Evolutionary conservation across 2,888 invertebrate species (phyloP).

Genomic region (Pycnomerus fuliginosus): DNA sequence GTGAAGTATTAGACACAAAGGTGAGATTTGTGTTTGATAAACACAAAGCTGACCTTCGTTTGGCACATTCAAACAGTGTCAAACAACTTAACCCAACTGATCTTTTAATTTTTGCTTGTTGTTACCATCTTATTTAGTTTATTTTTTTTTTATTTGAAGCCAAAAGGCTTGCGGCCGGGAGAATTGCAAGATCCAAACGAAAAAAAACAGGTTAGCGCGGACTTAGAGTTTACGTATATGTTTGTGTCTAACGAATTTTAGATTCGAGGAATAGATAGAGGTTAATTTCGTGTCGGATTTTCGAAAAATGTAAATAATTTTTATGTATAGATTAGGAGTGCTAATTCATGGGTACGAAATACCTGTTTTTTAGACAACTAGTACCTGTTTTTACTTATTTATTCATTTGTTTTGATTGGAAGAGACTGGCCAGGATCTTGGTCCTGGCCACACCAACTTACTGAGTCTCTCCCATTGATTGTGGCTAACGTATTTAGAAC

Average conservation of each 20-base stretch:
- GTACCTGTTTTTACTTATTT: too few species aligned
- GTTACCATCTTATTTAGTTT: constrained; percentile 39
- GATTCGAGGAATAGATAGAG: constrained; percentile 27
- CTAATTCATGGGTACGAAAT: constrained; percentile 28
- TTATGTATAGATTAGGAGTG: constrained; percentile 36
- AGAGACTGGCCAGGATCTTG: too few species aligned
- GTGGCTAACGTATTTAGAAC: too few species aligned
- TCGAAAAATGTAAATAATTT: constrained; percentile 34
- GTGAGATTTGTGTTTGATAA: constrained; percentile 64
- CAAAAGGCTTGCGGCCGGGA: constrained; percentile 73
- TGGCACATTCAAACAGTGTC: constrained; percentile 33
- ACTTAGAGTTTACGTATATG: constrained; percentile 41
- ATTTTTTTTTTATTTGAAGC: constrained; percentile 63
- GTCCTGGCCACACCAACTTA: too few species aligned
- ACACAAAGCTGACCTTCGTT: constrained; percentile 53
- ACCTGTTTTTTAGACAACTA: too few species aligned
- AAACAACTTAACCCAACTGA: constrained; percentile 36
- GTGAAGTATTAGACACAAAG: constrained; percentile 75
- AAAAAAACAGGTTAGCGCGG: constrained; percentile 70
- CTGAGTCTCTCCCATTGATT: too few species aligned
- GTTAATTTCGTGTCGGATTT: constrained; percentile 32
- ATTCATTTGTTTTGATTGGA: too few species aligned
- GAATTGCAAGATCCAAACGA: constrained; percentile 63
- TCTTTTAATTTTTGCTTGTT: constrained; percentile 34
- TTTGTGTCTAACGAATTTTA: constrained; percentile 51